These are phyloP conservation scores for Agonopterix subpropinquella DNA, from an alignment of 2,888 invertebrate genomes.

Conservation along the genomic window DNA sequence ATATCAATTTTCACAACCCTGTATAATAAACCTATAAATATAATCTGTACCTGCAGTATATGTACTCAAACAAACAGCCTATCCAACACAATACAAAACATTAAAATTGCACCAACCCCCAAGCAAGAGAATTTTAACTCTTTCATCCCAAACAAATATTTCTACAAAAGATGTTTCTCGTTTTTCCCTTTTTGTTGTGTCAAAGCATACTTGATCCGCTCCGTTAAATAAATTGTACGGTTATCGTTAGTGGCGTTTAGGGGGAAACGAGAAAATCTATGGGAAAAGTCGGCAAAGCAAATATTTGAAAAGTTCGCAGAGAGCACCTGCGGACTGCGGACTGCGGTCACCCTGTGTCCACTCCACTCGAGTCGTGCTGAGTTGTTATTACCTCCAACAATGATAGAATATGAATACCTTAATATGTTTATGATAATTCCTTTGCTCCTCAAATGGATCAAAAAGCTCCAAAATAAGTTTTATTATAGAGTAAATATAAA, in stretches of 20 bases:
- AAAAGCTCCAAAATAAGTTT: no score
- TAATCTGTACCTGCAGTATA: no score
- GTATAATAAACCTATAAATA: no score
- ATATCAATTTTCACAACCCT: no score
- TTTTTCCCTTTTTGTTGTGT: slow-evolving; percentile 55
- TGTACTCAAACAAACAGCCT: neutral
- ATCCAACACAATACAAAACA: neutral
- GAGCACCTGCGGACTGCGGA: slow-evolving; percentile 72
- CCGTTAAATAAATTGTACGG: slow-evolving; percentile 57
- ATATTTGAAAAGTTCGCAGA: slow-evolving; percentile 65
- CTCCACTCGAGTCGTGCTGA: slow-evolving; percentile 16
- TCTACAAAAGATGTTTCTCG: slow-evolving; percentile 39
- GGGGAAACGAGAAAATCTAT: slow-evolving; percentile 55
- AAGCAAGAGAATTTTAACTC: slow-evolving; percentile 1
- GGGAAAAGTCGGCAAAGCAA: slow-evolving; percentile 62
- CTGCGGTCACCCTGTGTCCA: slow-evolving; percentile 63
- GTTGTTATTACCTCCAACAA: neutral
- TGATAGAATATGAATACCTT: no score
- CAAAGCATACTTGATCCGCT: slow-evolving; percentile 72
- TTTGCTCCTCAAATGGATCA: no score
- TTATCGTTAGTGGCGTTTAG: slow-evolving; percentile 51
- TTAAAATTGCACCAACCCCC: neutral
- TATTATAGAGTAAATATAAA: no score
- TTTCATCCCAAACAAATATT: slow-evolving; percentile 42
- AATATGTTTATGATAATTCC: no score